Evolutionary conservation across 2,888 invertebrate genomes (phyloP).

Genomic region (Aethes cnicana): DNA sequence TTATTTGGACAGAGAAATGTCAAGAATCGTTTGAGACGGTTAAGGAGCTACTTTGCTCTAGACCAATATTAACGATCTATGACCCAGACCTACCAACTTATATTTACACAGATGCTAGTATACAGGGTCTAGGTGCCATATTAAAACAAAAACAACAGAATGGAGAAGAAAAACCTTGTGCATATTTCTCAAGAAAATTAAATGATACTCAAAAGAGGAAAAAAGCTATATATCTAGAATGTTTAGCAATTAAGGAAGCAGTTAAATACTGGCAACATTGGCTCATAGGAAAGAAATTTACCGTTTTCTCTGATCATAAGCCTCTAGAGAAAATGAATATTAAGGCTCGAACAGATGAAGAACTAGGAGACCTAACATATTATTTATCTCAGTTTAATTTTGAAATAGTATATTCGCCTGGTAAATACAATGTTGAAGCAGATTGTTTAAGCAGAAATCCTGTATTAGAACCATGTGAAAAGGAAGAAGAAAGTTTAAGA

Average conservation of each 20-base stretch:
- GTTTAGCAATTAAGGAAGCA: constrained; percentile 20
- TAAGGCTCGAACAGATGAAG: constrained; percentile 1
- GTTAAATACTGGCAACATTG: constrained; percentile 22
- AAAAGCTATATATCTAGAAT: constrained; percentile 23
- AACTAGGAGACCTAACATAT: neutral
- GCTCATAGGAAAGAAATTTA: constrained; percentile 5
- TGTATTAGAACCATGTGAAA: neutral
- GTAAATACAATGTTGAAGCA: neutral
- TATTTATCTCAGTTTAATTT: constrained; percentile 1
- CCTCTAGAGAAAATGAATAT: constrained; percentile 25
- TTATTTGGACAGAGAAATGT: constrained; percentile 9
- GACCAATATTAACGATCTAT: neutral
- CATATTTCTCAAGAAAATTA: constrained; percentile 31
- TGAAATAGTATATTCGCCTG: neutral
- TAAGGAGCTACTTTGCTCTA: neutral
- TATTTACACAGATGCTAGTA: neutral
- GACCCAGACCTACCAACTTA: neutral
- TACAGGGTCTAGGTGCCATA: neutral
- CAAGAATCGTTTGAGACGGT: neutral
- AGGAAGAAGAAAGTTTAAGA: neutral
- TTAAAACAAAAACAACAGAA: constrained; percentile 2
- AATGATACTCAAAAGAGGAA: constrained; percentile 21
- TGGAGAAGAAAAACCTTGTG: constrained; percentile 28
- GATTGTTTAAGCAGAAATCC: constrained; percentile 3
- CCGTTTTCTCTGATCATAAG: constrained; percentile 9